Conservation (phyloP, 2,888 invertebrate species). For the Dolichopus griseipennis region DNA sequence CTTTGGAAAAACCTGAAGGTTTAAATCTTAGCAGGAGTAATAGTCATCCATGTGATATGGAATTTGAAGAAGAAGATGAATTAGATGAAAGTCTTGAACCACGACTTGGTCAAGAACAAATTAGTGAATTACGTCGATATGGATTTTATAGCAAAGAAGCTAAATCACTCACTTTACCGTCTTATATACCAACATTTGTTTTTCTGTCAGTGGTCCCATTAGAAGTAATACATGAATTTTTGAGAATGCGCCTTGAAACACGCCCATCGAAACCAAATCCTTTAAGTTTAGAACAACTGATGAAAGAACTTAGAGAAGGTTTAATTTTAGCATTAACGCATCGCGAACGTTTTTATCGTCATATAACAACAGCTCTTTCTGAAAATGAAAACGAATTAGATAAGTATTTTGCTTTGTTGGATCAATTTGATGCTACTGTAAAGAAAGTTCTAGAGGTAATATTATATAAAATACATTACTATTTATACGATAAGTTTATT, state of each 20-base stretch:
- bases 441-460: slow-evolving; percentile 60
- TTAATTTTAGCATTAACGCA: slow-evolving; percentile 73
- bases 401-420: slow-evolving; percentile 52
- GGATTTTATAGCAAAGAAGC: slow-evolving; percentile 73
- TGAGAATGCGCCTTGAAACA: slow-evolving; percentile 74
- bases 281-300: slow-evolving; percentile 76
- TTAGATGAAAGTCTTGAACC: slow-evolving; percentile 32
- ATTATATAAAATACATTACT: background rate
- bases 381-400: slow-evolving; percentile 45
- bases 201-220: slow-evolving; percentile 78
- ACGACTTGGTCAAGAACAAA: slow-evolving; percentile 38
- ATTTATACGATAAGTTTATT: background rate
- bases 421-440: slow-evolving; percentile 69
- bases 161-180: slow-evolving; percentile 68
- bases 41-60: slow-evolving; percentile 36
- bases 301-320: slow-evolving; percentile 85
- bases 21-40: slow-evolving; percentile 17
- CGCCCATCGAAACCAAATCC: slow-evolving; percentile 75
- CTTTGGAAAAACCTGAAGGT: slow-evolving; percentile 51
- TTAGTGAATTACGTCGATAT: slow-evolving; percentile 45
- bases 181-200: slow-evolving; percentile 75
- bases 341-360: slow-evolving; percentile 63
- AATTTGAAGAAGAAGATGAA: slow-evolving; percentile 43
- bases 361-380: slow-evolving; percentile 52
- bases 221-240: slow-evolving; percentile 87